A percentile compares a stretch with the other conserved stretches of the same genome.
These are phyloP conservation scores for Gari tellinella DNA, from an alignment of 2,888 invertebrate species.

Conservation along the genomic window DNA sequence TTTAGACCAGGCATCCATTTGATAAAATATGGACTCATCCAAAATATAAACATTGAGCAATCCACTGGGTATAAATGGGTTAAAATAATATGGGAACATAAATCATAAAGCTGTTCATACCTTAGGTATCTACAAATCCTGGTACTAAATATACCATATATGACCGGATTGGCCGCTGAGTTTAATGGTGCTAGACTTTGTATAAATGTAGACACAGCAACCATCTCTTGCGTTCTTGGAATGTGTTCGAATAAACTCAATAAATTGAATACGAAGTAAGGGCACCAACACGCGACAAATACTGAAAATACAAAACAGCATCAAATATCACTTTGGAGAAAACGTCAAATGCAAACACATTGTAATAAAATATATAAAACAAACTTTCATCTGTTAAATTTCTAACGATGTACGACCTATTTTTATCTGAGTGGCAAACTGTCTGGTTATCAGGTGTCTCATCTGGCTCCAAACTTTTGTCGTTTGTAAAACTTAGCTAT, in stretches of 20 bases:
- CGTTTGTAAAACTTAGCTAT: too few relatives aligned
- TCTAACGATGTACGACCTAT: too few relatives aligned
- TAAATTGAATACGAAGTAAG: conserved; percentile 96
- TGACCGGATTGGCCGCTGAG: conserved; percentile 97
- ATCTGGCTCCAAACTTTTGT: too few relatives aligned
- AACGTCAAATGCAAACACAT: background rate
- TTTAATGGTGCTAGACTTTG: conserved; percentile 96
- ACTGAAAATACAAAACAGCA: conserved; percentile 87
- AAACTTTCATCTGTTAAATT: too few relatives aligned
- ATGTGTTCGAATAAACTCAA: conserved; percentile 90
- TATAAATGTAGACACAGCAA: conserved; percentile 94
- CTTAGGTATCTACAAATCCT: conserved; percentile 93
- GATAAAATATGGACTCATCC: too few relatives aligned
- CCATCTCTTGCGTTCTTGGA: conserved; percentile 91
- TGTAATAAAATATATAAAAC: background rate
- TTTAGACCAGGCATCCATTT: too few relatives aligned
- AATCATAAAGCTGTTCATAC: conserved; percentile 86
- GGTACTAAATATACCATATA: conserved; percentile 96
- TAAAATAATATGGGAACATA: too few relatives aligned
- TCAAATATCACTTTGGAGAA: background rate
- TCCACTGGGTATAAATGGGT: too few relatives aligned
- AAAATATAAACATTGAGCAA: too few relatives aligned
- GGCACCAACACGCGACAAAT: conserved; percentile 97
- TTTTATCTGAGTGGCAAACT: too few relatives aligned
- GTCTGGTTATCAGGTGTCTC: too few relatives aligned